Evolutionary conservation across 2,888 invertebrate species (phyloP).

Genomic region (Chalcosyrphus nemorum): DNA sequence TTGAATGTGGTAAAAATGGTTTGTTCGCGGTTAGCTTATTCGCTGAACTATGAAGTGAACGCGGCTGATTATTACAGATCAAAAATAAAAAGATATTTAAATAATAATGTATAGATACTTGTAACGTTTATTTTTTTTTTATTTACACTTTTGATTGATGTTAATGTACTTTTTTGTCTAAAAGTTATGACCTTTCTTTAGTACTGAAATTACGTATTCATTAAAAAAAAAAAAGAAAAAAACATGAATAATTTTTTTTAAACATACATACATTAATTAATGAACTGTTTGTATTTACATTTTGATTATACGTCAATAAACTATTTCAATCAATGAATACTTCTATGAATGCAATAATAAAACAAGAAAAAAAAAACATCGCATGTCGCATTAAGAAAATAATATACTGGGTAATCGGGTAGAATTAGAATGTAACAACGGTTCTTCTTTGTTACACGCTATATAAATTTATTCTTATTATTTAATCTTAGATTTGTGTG

Average conservation of each 20-base stretch:
- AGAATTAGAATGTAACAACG: background rate
- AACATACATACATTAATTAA: slow-evolving; percentile 33
- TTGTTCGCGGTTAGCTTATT: no score
- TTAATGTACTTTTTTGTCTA: slow-evolving; percentile 30
- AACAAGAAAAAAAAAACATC: slow-evolving; percentile 10
- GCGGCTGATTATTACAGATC: no score
- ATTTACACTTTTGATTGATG: slow-evolving; percentile 50
- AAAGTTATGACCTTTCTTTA: slow-evolving; percentile 23
- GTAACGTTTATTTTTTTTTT: slow-evolving; percentile 48
- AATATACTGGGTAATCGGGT: slow-evolving; percentile 27
- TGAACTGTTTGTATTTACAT: slow-evolving; percentile 42
- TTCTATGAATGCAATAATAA: slow-evolving; percentile 28
- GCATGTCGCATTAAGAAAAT: slow-evolving; percentile 18
- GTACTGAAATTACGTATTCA: slow-evolving; percentile 48
- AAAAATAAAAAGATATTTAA: background rate
- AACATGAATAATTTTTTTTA: slow-evolving; percentile 15
- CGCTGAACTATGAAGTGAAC: no score
- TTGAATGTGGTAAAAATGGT: no score
- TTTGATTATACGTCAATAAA: slow-evolving; percentile 52
- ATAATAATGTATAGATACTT: slow-evolving; percentile 23
- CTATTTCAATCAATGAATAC: slow-evolving; percentile 23
- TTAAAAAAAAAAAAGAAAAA: slow-evolving; percentile 23
- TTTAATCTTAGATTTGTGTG: slow-evolving; percentile 17
- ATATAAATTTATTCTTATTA: no score
- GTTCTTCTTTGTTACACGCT: background rate